A percentile compares a stretch with the other conserved stretches of the same genome.
Evolutionary conservation across 2,113 vertebrate species (phyloP).

Genomic region (Gymnobelideus leadbeateri): DNA sequence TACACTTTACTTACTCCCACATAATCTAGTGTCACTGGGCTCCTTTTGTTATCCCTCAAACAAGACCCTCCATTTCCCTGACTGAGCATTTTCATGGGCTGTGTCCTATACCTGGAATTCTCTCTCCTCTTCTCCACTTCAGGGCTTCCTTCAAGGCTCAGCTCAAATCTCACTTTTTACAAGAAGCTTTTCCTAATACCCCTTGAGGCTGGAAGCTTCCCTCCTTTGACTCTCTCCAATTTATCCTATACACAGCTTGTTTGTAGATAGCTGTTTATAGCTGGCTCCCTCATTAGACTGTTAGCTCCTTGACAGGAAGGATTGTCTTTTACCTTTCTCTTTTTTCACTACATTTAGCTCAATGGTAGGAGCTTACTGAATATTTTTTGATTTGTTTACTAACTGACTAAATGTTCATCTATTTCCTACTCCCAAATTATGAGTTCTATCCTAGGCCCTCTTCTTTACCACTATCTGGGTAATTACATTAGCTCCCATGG

Average conservation of each 20-base stretch:
- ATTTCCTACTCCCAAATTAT: neutral
- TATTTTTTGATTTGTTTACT: neutral
- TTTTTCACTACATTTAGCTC: neutral
- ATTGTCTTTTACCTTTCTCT: neutral
- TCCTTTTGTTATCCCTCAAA: neutral
- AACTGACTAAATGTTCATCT: neutral
- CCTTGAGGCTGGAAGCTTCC: neutral
- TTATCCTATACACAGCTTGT: neutral
- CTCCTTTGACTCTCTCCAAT: neutral
- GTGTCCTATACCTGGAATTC: neutral
- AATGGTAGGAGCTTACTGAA: neutral
- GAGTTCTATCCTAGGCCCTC: too few species aligned
- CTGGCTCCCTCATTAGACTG: neutral
- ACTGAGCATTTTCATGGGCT: neutral
- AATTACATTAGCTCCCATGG: neutral
- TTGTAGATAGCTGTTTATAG: neutral
- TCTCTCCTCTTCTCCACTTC: neutral
- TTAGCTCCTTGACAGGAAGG: neutral
- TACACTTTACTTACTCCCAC: neutral
- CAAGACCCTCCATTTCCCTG: neutral
- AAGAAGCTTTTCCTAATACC: neutral
- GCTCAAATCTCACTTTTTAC: neutral
- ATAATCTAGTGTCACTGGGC: neutral
- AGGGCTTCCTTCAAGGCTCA: neutral
- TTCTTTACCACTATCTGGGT: neutral